Conservation (phyloP, 2,888 invertebrate species). For the Ecliptopera silaceata region DNA sequence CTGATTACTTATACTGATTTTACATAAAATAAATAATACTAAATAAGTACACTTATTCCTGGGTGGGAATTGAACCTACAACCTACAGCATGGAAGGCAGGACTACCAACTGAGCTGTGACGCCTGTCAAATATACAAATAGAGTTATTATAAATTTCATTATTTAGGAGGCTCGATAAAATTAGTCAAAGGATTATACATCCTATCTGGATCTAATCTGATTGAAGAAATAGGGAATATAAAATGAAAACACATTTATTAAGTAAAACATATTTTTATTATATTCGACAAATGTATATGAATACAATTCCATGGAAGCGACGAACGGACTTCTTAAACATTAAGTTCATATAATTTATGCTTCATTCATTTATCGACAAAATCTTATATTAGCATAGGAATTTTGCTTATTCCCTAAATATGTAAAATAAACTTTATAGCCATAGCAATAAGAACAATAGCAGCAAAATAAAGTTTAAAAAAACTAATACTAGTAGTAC, state of each 20-base stretch:
- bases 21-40: too few relatives aligned
- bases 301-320: conserved; percentile 76
- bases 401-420: conserved; percentile 30
- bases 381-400: conserved; percentile 35
- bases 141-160: too few relatives aligned
- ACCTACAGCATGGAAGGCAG: too few relatives aligned
- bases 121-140: too few relatives aligned
- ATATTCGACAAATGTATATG: conserved; percentile 67
- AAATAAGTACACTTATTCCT: too few relatives aligned
- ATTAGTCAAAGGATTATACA: too few relatives aligned
- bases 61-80: too few relatives aligned
- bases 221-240: not conserved
- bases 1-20: too few relatives aligned
- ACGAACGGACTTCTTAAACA: conserved; percentile 67
- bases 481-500: conserved; percentile 19
- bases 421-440: conserved; percentile 20
- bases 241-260: conserved; percentile 31
- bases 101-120: too few relatives aligned
- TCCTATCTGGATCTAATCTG: too few relatives aligned
- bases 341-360: conserved; percentile 41
- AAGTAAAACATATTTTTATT: conserved; percentile 61
- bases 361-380: conserved; percentile 34
- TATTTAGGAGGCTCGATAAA: too few relatives aligned
- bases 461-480: conserved; percentile 35
- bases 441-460: conserved; percentile 27